These are phyloP conservation scores for Labroides dimidiatus DNA, from an alignment of 2,797 vertebrate genomes.

Conservation along the genomic window DNA sequence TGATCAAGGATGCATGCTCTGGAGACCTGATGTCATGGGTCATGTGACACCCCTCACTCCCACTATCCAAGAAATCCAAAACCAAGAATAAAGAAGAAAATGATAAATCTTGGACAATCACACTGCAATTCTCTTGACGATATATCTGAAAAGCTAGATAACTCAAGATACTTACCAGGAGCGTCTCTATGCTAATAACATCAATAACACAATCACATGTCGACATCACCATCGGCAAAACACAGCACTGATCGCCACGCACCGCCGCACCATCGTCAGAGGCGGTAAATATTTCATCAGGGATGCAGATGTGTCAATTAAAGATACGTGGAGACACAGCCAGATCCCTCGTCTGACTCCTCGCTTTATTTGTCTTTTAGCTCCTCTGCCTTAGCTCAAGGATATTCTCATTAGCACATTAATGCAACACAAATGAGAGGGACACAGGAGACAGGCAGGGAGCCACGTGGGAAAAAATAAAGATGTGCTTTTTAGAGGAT, in stretches of 20 bases:
- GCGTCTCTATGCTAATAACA: slow-evolving; percentile 57
- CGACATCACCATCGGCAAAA: slow-evolving; percentile 71
- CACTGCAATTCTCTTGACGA: background rate
- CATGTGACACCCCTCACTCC: background rate
- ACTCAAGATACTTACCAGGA: slow-evolving; percentile 25
- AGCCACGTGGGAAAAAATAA: slow-evolving; percentile 62
- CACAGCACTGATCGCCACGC: slow-evolving; percentile 66
- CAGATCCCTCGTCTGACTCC: slow-evolving; percentile 61
- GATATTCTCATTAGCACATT: slow-evolving; percentile 86
- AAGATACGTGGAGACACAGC: slow-evolving; percentile 72
- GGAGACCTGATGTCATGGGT: background rate
- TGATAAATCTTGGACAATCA: background rate
- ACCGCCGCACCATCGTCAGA: slow-evolving; percentile 65
- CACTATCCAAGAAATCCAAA: too few species aligned
- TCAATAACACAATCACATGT: slow-evolving; percentile 71
- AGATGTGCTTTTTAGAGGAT: slow-evolving; percentile 55
- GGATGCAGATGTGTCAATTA: slow-evolving; percentile 86
- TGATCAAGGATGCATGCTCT: background rate
- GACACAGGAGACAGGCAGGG: slow-evolving; percentile 65
- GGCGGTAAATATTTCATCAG: slow-evolving; percentile 83
- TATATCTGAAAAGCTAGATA: slow-evolving; percentile 13
- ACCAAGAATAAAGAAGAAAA: background rate
- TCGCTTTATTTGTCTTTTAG: slow-evolving; percentile 75
- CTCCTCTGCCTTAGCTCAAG: slow-evolving; percentile 71
- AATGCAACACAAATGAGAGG: slow-evolving; percentile 79